These are phyloP conservation scores for Porphyrio hochstetteri DNA, from an alignment of 2,113 vertebrate species.

Conservation along the genomic window DNA sequence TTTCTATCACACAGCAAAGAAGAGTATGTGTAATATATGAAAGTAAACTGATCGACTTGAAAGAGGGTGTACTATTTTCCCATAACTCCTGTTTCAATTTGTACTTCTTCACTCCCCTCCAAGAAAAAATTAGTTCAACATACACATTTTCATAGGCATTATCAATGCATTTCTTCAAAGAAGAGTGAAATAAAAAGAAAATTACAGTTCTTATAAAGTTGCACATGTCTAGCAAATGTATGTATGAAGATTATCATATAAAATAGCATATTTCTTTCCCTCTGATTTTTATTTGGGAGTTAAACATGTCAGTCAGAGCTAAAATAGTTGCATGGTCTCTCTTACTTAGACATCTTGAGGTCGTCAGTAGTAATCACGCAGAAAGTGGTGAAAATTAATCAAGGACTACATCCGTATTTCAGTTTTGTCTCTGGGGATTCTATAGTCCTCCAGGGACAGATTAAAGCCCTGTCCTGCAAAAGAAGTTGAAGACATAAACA, in stretches of 20 bases:
- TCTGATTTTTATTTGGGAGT: background rate
- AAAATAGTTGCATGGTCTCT: background rate
- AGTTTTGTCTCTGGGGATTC: background rate
- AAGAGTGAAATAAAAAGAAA: background rate
- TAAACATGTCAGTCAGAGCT: background rate
- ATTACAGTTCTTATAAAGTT: background rate
- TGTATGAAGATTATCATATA: background rate
- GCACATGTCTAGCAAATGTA: background rate
- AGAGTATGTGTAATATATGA: no score
- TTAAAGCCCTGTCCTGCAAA: background rate
- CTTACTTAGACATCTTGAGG: background rate
- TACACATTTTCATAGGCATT: background rate
- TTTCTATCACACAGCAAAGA: background rate
- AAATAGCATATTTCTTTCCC: background rate
- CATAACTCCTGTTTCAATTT: background rate
- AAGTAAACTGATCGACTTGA: background rate
- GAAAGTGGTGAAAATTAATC: background rate
- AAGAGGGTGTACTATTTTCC: background rate
- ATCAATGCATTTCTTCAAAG: background rate
- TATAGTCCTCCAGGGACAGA: background rate
- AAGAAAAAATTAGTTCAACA: background rate
- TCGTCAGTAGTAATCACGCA: background rate
- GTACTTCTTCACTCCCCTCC: background rate
- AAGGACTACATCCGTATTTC: background rate
- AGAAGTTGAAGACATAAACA: background rate